Evolutionary conservation across 2,888 invertebrate species (phyloP).

Genomic region (Arrhopalites spinosus): DNA sequence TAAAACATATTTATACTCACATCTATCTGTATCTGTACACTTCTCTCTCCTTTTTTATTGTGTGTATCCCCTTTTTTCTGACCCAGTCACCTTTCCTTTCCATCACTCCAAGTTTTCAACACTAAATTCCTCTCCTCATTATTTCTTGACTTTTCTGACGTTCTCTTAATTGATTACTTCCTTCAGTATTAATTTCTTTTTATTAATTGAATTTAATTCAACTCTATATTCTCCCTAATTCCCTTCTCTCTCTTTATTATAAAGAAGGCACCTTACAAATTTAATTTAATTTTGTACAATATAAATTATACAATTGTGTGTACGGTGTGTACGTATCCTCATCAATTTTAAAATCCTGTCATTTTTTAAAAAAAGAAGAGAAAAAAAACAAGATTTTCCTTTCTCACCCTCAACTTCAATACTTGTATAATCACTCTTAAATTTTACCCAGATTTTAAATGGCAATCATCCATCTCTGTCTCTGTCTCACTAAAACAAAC

Average conservation of each 20-base stretch:
- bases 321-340: no score
- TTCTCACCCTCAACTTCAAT: conserved; percentile 24
- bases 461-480: no score
- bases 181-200: background rate
- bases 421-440: conserved; percentile 5
- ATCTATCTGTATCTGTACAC: background rate
- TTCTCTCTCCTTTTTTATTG: background rate
- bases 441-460: no score
- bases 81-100: conserved; percentile 24
- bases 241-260: background rate
- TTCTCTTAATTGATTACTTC: conserved; percentile 13
- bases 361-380: no score
- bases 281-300: background rate
- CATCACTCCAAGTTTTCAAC: conserved; percentile 26
- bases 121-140: conserved; percentile 24
- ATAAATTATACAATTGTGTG: no score
- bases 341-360: no score
- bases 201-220: no score
- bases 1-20: background rate
- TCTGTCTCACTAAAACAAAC: no score
- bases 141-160: background rate
- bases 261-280: no score
- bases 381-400: no score
- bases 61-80: no score
- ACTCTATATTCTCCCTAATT: background rate